These are phyloP conservation scores for Machimus atricapillus DNA, from an alignment of 2,888 invertebrate genomes.

Conservation along the genomic window DNA sequence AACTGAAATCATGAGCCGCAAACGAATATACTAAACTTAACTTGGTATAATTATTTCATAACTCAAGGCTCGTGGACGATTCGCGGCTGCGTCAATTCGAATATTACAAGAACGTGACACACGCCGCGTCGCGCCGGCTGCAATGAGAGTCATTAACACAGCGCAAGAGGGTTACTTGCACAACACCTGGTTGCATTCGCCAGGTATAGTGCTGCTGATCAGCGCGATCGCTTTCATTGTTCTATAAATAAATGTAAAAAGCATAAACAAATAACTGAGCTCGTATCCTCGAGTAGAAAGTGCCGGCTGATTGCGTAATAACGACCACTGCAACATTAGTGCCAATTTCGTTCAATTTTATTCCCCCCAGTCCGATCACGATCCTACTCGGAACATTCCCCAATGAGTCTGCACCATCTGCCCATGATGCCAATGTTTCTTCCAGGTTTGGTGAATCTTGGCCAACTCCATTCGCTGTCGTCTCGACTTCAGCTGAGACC, in stretches of 20 bases:
- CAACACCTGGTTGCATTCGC: not conserved
- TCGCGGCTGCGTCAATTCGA: not conserved
- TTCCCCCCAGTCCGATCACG: not conserved
- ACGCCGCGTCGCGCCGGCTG: not conserved
- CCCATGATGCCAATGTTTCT: not conserved
- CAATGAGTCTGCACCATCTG: not conserved
- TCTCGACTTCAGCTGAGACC: not conserved
- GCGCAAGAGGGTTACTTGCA: conserved; percentile 16
- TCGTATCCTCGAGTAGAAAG: conserved; percentile 8
- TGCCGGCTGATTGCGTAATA: not conserved
- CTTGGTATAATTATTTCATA: not conserved
- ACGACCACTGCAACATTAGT: not conserved
- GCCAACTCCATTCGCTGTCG: not conserved
- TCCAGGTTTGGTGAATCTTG: not conserved
- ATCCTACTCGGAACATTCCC: not conserved
- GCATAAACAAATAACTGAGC: conserved; percentile 9
- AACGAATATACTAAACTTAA: not conserved
- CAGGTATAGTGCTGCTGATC: not conserved
- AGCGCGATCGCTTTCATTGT: not conserved
- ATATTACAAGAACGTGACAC: conserved; percentile 16
- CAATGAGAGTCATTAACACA: conserved; percentile 31
- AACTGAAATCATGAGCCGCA: not conserved
- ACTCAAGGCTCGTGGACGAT: not conserved
- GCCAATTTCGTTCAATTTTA: conserved; percentile 11
- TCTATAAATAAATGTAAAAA: conserved; percentile 22